Evolutionary conservation across 2,888 invertebrate species (phyloP).

Genomic region (Drosophila borealis): DNA sequence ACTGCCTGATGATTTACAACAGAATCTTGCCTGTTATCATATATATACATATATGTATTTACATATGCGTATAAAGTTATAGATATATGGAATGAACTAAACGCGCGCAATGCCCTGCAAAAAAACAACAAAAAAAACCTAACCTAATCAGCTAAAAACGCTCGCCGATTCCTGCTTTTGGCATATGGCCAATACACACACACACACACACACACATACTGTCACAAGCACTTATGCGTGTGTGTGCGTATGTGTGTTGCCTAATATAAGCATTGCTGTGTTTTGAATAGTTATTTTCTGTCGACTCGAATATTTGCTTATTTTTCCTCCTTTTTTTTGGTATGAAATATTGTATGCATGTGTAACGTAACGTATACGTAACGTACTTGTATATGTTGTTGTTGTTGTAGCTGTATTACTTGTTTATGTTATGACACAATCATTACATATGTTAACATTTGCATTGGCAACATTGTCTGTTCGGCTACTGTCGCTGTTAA

Average conservation of each 20-base stretch:
- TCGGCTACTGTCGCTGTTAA: conserved; percentile 29
- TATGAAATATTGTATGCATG: conserved; percentile 48
- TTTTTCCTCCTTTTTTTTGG: conserved; percentile 4
- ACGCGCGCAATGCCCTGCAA: conserved; percentile 62
- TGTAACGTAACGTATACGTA: conserved; percentile 50
- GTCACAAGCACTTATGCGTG: background rate
- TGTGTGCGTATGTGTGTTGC: conserved; percentile 27
- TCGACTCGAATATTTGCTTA: conserved; percentile 3
- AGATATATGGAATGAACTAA: conserved; percentile 62
- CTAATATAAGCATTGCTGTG: conserved; percentile 23
- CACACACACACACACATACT: conserved; percentile 7
- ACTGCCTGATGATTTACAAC: conserved; percentile 63
- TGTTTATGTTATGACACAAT: conserved; percentile 14
- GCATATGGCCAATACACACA: conserved; percentile 23
- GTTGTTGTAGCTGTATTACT: no score
- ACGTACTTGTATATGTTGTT: conserved; percentile 35
- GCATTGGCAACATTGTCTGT: conserved; percentile 38
- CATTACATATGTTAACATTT: conserved; percentile 25
- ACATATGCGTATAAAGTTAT: conserved; percentile 12
- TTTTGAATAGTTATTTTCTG: conserved; percentile 11
- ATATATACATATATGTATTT: conserved; percentile 30
- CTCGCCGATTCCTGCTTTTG: conserved; percentile 16
- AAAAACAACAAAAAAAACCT: conserved; percentile 7
- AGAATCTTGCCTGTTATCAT: conserved; percentile 31
- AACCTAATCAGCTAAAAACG: conserved; percentile 46